Evolutionary conservation across 2,113 vertebrate species (phyloP).

Genomic region (Serilophus lunatus): DNA sequence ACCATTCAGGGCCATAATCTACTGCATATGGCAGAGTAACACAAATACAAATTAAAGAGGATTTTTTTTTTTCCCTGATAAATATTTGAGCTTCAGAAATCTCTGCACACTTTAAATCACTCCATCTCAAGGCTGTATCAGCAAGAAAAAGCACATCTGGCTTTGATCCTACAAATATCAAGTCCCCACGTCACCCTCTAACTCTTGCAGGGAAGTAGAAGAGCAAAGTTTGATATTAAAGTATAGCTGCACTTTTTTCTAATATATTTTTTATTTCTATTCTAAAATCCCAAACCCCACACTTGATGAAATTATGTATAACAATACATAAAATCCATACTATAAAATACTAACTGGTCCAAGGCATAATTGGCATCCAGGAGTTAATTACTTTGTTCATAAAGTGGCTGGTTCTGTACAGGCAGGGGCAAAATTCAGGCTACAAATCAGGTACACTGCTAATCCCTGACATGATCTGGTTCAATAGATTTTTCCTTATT

Average conservation of each 20-base stretch:
- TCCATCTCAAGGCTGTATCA: not conserved
- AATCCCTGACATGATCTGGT: not conserved
- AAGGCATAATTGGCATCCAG: not conserved
- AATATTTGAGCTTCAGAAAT: not conserved
- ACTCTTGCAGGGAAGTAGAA: not conserved
- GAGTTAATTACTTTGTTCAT: not conserved
- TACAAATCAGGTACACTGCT: not conserved
- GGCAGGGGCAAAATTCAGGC: not conserved
- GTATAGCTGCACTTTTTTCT: not conserved
- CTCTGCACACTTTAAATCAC: not conserved
- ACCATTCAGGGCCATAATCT: not conserved
- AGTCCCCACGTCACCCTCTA: not conserved
- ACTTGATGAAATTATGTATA: not conserved
- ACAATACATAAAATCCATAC: too few species aligned
- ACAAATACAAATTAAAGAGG: not conserved
- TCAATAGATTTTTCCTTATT: not conserved
- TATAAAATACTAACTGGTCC: not conserved
- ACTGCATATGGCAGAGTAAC: conserved; percentile 13
- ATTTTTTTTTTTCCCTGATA: not conserved
- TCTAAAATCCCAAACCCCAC: not conserved
- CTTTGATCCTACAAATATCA: not conserved
- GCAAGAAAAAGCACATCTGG: not conserved
- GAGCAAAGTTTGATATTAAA: not conserved
- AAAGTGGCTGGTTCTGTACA: not conserved
- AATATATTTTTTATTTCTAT: not conserved